Base-by-base conservation (phyloP, 1,140 invertebrate species). In the Plectrocnemia conspersa region DNA sequence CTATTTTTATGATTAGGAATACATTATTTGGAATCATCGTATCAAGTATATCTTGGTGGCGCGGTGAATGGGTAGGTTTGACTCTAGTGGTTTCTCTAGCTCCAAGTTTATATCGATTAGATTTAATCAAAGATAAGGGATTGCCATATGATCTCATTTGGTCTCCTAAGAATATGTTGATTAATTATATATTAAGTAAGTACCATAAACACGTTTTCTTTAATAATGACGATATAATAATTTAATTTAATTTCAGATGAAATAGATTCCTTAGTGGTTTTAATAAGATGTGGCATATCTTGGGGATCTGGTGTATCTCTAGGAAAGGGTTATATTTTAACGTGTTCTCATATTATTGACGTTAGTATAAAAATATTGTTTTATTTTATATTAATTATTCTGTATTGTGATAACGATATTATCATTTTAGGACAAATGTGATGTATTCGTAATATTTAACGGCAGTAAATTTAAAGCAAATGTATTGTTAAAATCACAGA, bases 11-110 rank as follows among this genome's bases (percentile, higher is more conserved):
- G 35, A 54, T 3, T 60, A 69, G 68, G 0, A 64, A 64, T 27
- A 63, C 63, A 41, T 58, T 74, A 29, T 62, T 77, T 35, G 81
- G 79, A 23, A 69, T 79, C 52, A 76, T 82, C 55, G 70, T 82
- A 27, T 78, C 76, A 44, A 70, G 77, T 56, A 67, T 80, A 58
- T 77, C 74, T 47, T 81, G 79, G 78, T 82, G 79, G 69, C 72
- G 74, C 11, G 76, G 77, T 7, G 81, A 82, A 67, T 78, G 78
- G 77, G 75, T 81, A 58, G 77, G 79, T 57, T 77, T 81, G 58
- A 80, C 80, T 10, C 70, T 83, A 52, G 73, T 68, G 21, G 79
- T 74, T 11, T 75, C 71, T 50, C 64, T 81, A 23, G 48, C 61
- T 10, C 67, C 76, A 1, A 21, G 29, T 25, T 29, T 50, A 32